Conservation (phyloP, 2,888 invertebrate genomes). For the Agriopis aurantiaria region DNA sequence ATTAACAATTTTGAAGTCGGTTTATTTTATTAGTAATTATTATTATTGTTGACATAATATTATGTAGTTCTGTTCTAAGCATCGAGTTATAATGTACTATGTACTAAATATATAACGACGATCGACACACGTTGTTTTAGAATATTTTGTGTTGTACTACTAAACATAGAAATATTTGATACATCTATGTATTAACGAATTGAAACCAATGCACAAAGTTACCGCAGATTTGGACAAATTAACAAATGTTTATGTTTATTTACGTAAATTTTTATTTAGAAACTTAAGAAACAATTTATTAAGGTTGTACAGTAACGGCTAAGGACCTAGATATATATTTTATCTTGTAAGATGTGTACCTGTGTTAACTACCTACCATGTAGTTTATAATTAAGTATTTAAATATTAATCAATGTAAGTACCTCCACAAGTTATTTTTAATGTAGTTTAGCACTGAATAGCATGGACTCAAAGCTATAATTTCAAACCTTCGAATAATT, state of each 20-base stretch:
- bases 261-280: background rate
- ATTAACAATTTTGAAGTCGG: no score
- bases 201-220: constrained; percentile 2
- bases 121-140: background rate
- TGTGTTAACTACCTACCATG: constrained; percentile 28
- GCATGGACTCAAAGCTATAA: constrained; percentile 11
- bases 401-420: constrained; percentile 12
- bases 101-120: no score
- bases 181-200: background rate
- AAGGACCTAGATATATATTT: constrained; percentile 9
- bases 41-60: no score
- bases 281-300: background rate
- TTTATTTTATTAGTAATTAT: no score
- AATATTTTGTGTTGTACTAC: background rate
- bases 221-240: background rate
- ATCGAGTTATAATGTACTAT: no score
- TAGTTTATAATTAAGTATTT: constrained; percentile 18
- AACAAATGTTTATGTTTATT: background rate
- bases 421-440: constrained; percentile 13
- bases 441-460: constrained; percentile 3
- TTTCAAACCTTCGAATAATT: constrained; percentile 30
- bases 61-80: no score
- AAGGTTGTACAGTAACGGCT: constrained; percentile 9
- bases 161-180: background rate
- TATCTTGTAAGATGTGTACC: constrained; percentile 20